Base-by-base conservation (phyloP, 1,140 invertebrate species). In the Camponotus floridanus region DNA sequence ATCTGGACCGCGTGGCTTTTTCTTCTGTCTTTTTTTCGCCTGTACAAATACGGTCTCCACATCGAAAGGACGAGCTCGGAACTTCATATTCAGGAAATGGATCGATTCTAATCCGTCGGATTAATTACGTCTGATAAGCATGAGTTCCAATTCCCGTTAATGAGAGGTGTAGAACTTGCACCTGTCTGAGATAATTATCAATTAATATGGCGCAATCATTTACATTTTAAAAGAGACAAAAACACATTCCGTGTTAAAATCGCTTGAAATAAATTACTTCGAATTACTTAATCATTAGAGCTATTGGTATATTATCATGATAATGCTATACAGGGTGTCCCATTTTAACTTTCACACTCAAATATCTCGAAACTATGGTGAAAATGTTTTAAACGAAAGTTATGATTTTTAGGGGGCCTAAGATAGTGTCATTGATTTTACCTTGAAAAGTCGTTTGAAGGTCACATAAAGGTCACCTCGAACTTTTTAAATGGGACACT, bases 1-100 rank as follows among this genome's bases (percentile, higher is more conserved):
- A 11, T 94, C 88, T 0, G 90, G 84, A 2, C 93, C 92, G 26
- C 51, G 85, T 1, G 42, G 55, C 18, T 65, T 88, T 1, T n/a
- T 88, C 9, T 0, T 0, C 0, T 6, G 71, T 1, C 68, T 61
- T 36, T 55, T 90, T 3, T 42, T 90, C 13, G 68, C 18, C 0
- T 65, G 57, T 6, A 11, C n/a, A 15, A 76, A 79, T 4, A 65
- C 15, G 2, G 13, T 85, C 26, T 87, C 76, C 21, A 87, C 62
- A 15, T 88, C 48, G 18, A 90, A 83, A 0, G 62, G 13, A 9
- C 51, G 55, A n/a, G 59, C 0, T 8, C 5, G 79, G 0, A 26
- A 31, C 15, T 65, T 26, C 15, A 39, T 62, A 2, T 1, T 0
- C 57, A 7, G 3, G 1, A 21, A 62, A 26, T 73, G 51, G 13